Evolutionary conservation across 2,888 invertebrate genomes (phyloP).

Genomic region (Cyrtodaria siliqua): DNA sequence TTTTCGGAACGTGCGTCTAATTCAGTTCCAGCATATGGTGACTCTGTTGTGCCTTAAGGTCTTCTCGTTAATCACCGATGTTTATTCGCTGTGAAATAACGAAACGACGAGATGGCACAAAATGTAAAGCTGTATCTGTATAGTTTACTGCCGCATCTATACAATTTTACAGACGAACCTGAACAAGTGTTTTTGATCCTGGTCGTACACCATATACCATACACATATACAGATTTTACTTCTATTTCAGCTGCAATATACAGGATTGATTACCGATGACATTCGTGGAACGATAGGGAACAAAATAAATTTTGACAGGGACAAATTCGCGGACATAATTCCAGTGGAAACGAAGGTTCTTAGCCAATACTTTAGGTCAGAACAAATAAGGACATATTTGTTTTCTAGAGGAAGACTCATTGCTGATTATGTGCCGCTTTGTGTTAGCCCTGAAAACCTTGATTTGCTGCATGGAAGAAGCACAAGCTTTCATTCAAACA

Average conservation of each 20-base stretch:
- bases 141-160: too few species aligned
- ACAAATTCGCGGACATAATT: not conserved
- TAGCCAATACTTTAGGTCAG: not conserved
- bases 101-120: too few species aligned
- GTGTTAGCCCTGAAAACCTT: slow-evolving; percentile 26
- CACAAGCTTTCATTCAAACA: slow-evolving; percentile 34
- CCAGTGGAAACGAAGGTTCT: not conserved
- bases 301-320: not conserved
- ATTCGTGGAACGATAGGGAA: slow-evolving; percentile 6
- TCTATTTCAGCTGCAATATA: slow-evolving; percentile 53
- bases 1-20: too few species aligned
- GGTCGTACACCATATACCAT: not conserved
- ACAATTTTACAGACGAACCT: too few species aligned
- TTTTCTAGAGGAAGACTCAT: slow-evolving; percentile 35
- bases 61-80: too few species aligned
- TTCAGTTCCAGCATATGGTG: too few species aligned
- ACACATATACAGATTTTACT: not conserved
- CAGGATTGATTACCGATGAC: slow-evolving; percentile 38
- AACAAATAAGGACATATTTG: slow-evolving; percentile 7
- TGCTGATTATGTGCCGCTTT: slow-evolving; percentile 40
- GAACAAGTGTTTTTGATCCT: not conserved
- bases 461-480: slow-evolving; percentile 29
- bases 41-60: too few species aligned
- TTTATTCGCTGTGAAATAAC: too few species aligned
- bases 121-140: too few species aligned